Conservation (phyloP, 35 echinoderm and acorn worm species). For the Hemicentrotus pulcherrimus region DNA sequence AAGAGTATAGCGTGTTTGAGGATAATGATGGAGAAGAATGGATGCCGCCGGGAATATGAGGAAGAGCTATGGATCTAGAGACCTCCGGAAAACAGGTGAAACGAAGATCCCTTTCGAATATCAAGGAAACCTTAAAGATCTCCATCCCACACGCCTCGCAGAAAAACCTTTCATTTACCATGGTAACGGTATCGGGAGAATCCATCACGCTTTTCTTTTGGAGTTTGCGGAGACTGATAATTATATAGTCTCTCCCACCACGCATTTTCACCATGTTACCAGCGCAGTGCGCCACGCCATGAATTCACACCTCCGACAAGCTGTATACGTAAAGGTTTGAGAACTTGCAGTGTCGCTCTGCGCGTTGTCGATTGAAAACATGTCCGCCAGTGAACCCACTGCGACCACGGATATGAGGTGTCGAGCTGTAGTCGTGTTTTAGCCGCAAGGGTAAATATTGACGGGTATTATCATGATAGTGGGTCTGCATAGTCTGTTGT, state of each 20-base stretch:
- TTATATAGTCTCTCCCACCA: not conserved
- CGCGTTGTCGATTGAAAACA: not conserved
- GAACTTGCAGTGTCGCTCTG: not conserved
- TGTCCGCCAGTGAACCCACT: not conserved
- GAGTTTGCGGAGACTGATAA: not conserved
- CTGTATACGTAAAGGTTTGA: not conserved
- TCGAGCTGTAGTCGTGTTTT: not conserved
- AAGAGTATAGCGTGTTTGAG: not conserved
- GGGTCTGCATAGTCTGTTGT: not conserved
- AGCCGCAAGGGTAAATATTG: conserved; percentile 12
- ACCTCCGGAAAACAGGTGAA: not conserved
- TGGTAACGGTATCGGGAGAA: conserved; percentile 23
- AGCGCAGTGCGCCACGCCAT: not conserved
- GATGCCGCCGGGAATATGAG: not conserved
- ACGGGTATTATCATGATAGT: conserved; percentile 25
- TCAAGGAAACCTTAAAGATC: not conserved
- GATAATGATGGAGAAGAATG: conserved; percentile 10
- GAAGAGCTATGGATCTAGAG: not conserved
- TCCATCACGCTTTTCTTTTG: conserved; percentile 11
- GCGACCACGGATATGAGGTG: not conserved
- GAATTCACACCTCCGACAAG: not conserved
- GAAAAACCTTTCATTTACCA: conserved; percentile 35
- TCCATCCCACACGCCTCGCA: conserved; percentile 20
- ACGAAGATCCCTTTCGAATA: not conserved
- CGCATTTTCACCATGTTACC: not conserved